These are phyloP conservation scores for Lophochroa leadbeateri DNA, from an alignment of 2,113 vertebrate genomes.

Conservation along the genomic window DNA sequence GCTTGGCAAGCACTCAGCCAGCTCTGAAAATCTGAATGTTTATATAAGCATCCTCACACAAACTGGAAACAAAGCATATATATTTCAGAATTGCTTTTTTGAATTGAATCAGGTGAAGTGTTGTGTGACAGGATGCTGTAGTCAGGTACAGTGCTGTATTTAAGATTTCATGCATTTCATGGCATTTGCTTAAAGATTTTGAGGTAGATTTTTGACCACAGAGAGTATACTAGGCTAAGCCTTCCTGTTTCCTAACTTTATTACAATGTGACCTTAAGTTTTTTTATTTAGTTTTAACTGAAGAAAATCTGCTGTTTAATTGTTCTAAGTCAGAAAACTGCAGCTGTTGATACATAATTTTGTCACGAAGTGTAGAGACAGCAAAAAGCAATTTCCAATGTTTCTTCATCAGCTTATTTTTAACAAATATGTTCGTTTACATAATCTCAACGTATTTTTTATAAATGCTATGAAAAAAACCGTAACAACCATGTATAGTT, in stretches of 20 bases:
- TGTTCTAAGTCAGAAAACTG: not conserved
- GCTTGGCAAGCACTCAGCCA: not conserved
- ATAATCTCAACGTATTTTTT: not conserved
- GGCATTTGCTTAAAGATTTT: not conserved
- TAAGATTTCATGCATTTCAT: not conserved
- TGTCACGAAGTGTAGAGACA: not conserved
- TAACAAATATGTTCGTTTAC: not conserved
- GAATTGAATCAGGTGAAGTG: not conserved
- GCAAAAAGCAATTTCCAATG: not conserved
- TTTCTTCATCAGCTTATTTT: not conserved
- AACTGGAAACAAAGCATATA: not conserved
- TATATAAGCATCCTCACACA: not conserved
- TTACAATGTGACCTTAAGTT: not conserved
- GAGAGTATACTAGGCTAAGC: not conserved
- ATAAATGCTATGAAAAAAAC: not conserved
- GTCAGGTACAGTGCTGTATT: not conserved
- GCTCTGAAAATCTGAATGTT: not conserved
- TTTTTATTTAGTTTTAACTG: not conserved
- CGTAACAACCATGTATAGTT: rapidly evolving
- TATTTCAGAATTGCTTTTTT: not conserved
- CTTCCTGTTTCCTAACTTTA: not conserved
- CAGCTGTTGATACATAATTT: not conserved
- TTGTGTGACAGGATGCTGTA: not conserved
- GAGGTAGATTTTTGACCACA: not conserved
- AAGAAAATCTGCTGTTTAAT: not conserved